These are phyloP conservation scores for Blera fallax DNA, from an alignment of 2,888 invertebrate genomes.

Conservation along the genomic window DNA sequence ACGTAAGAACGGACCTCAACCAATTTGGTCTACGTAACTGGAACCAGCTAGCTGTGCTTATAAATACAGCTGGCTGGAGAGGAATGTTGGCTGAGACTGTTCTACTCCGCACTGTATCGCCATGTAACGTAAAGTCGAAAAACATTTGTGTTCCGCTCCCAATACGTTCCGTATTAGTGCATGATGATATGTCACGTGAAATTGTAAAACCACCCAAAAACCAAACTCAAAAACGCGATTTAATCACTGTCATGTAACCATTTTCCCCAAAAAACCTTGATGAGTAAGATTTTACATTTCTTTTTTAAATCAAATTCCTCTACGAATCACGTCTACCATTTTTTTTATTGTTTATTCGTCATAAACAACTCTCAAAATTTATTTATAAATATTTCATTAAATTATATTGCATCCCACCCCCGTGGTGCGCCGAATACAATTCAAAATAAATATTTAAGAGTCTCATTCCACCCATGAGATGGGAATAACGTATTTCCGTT, in stretches of 20 bases:
- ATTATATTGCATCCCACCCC: conserved; percentile 51
- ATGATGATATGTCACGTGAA: too few relatives aligned
- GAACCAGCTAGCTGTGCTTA: too few relatives aligned
- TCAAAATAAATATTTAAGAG: conserved; percentile 62
- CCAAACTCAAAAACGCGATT: too few relatives aligned
- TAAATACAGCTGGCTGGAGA: too few relatives aligned
- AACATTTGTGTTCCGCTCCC: too few relatives aligned
- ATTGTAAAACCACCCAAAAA: too few relatives aligned
- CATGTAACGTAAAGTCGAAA: too few relatives aligned
- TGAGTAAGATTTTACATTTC: not conserved
- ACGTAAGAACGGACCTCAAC: too few relatives aligned
- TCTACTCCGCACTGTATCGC: too few relatives aligned
- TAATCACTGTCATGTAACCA: conserved; percentile 13
- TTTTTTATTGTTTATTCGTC: conserved; percentile 60
- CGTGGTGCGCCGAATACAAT: conserved; percentile 46
- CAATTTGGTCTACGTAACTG: too few relatives aligned
- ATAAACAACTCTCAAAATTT: conserved; percentile 67
- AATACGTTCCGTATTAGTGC: too few relatives aligned
- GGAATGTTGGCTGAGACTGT: too few relatives aligned
- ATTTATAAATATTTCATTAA: conserved; percentile 66
- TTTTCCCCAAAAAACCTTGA: not conserved
- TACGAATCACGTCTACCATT: conserved; percentile 63
- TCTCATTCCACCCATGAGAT: conserved; percentile 18
- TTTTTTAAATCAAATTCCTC: not conserved
- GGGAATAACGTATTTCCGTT: conserved; percentile 20